A percentile compares a stretch with the other conserved stretches of the same genome.
phyloP scores from a whole-genome alignment of 2,113 vertebrate genomes.

The Craseonycteris thonglongyai region DNA sequence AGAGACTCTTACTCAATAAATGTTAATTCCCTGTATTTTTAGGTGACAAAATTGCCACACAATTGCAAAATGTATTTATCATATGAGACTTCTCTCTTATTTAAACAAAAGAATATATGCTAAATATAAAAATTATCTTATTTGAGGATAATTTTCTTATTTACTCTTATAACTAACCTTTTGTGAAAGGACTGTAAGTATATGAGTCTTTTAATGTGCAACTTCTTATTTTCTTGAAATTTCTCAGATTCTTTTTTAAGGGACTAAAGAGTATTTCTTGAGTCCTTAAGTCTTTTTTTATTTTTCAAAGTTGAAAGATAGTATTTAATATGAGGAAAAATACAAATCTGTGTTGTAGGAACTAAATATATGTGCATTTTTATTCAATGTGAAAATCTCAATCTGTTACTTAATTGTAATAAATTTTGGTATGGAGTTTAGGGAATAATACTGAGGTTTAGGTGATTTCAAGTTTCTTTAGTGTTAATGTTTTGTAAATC shows the following conservation, averaged over 20 bases:
- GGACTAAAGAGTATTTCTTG: neutral
- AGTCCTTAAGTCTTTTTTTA: neutral
- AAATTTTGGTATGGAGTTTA: neutral
- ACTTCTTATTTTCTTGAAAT: conserved; percentile 2
- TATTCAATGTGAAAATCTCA: neutral
- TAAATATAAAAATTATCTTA: neutral
- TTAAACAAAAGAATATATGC: neutral
- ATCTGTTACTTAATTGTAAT: neutral
- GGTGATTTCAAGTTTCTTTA: neutral
- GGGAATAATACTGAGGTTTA: neutral
- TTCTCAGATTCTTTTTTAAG: neutral
- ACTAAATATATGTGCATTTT: neutral
- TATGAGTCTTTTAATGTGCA: neutral
- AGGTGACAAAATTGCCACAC: neutral
- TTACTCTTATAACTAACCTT: neutral
- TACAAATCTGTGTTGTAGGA: neutral
- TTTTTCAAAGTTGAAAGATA: neutral
- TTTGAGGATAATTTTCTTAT: neutral
- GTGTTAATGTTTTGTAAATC: neutral
- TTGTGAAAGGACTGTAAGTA: neutral
- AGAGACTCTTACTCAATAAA: neutral
- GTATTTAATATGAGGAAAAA: neutral
- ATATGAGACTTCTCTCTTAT: neutral
- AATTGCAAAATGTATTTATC: neutral
- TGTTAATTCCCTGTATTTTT: neutral